Conservation (phyloP, 2,797 vertebrate genomes). For the Paedocypris micromegethes region DNA sequence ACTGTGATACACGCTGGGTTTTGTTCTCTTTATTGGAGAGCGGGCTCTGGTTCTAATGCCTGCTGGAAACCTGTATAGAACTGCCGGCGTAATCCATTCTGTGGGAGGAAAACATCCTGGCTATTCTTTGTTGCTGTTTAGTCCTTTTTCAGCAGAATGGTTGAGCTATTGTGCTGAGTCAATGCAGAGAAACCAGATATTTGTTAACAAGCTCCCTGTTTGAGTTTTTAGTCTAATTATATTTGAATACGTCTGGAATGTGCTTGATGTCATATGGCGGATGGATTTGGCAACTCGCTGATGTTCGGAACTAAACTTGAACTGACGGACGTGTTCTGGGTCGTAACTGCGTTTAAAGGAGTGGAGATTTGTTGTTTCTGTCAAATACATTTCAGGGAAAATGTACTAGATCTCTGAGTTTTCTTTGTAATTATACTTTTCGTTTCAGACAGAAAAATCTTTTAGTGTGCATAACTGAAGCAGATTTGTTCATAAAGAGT, state of each 20-base stretch:
- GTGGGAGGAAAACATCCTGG: conserved; percentile 51
- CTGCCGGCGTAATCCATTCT: conserved; percentile 64
- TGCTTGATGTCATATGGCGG: too few relatives aligned
- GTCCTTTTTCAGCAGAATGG: conserved; percentile 36
- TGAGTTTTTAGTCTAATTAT: not conserved
- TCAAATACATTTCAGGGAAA: too few relatives aligned
- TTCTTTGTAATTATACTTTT: too few relatives aligned
- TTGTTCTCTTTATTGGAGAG: conserved; percentile 57
- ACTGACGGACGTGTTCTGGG: too few relatives aligned
- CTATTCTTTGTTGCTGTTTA: conserved; percentile 43
- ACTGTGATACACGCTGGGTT: conserved; percentile 52
- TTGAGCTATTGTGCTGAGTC: conserved; percentile 13
- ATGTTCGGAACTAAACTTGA: too few relatives aligned
- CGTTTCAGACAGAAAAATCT: too few relatives aligned
- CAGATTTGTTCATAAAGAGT: too few relatives aligned
- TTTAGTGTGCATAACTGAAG: too few relatives aligned
- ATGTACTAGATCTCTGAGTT: too few relatives aligned
- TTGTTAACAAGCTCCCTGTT: conserved; percentile 5
- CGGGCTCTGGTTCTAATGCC: conserved; percentile 48
- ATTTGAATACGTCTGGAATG: not conserved
- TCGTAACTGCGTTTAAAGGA: too few relatives aligned
- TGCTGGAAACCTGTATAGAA: conserved; percentile 53
- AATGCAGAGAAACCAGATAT: conserved; percentile 1
- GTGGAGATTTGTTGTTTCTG: too few relatives aligned
- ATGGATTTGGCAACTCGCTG: too few relatives aligned